These are phyloP conservation scores for Sinopyrophorus schimmeli DNA, from an alignment of 2,888 invertebrate species.

Conservation along the genomic window DNA sequence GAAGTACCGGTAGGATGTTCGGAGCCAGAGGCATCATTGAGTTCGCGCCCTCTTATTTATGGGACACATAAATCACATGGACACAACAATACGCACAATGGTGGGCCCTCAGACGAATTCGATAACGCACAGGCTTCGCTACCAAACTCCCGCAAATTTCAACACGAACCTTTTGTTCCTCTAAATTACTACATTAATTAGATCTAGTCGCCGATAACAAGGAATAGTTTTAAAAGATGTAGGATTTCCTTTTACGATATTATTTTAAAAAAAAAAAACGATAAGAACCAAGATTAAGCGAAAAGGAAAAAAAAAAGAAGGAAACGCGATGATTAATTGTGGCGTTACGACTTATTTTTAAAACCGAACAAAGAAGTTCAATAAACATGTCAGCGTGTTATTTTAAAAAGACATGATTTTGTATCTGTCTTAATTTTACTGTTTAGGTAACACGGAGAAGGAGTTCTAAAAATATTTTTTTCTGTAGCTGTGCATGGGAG, in stretches of 20 bases:
- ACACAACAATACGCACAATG: slow-evolving; percentile 48
- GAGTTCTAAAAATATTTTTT: too few relatives aligned
- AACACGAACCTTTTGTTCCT: slow-evolving; percentile 31
- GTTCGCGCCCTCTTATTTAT: slow-evolving; percentile 47
- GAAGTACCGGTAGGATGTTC: slow-evolving; percentile 29
- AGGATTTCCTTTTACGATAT: too few relatives aligned
- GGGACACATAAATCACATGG: slow-evolving; percentile 44
- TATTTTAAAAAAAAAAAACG: too few relatives aligned
- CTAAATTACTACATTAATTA: slow-evolving; percentile 34
- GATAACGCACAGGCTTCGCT: slow-evolving; percentile 38
- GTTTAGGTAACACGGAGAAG: too few relatives aligned
- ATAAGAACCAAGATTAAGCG: too few relatives aligned
- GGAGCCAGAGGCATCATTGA: slow-evolving; percentile 43
- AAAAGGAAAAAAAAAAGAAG: too few relatives aligned
- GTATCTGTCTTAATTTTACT: too few relatives aligned
- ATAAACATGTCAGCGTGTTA: slow-evolving; percentile 14
- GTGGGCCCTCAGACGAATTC: slow-evolving; percentile 40
- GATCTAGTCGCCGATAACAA: slow-evolving; percentile 1
- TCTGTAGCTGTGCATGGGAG: too few relatives aligned
- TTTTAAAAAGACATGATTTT: slow-evolving; percentile 14
- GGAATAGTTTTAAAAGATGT: too few relatives aligned
- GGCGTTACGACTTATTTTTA: slow-evolving; percentile 17
- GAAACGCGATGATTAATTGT: too few relatives aligned
- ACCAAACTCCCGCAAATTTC: slow-evolving; percentile 18
- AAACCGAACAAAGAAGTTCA: slow-evolving; percentile 15